Percentiles rank a stretch among this genome's conserved stretches.
Conservation (phyloP, 2,888 invertebrate genomes). For the Amphipoea lucens region DNA sequence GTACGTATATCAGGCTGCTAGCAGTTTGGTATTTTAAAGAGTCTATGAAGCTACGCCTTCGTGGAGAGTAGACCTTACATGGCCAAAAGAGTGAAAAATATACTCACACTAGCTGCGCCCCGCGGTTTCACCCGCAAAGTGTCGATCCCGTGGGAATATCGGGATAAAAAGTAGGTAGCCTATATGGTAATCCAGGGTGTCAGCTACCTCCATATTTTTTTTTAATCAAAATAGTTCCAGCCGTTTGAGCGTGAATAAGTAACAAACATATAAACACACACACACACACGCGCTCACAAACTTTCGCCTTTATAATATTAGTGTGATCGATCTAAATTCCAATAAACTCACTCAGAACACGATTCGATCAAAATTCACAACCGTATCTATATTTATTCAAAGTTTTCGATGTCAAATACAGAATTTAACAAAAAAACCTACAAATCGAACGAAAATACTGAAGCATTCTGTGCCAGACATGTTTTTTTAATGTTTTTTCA, state of each 20-base stretch:
- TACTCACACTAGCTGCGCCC: too few relatives aligned
- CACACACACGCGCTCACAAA: too few relatives aligned
- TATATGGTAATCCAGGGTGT: too few relatives aligned
- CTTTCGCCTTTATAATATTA: too few relatives aligned
- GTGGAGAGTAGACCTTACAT: neutral
- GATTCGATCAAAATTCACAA: neutral
- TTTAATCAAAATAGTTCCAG: too few relatives aligned
- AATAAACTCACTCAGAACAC: neutral
- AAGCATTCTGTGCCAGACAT: neutral
- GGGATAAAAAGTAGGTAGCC: too few relatives aligned
- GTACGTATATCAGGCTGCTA: too few relatives aligned
- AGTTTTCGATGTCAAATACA: slow-evolving; percentile 8
- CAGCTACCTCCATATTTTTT: too few relatives aligned
- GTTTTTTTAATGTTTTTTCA: neutral
- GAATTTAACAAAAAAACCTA: neutral
- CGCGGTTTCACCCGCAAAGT: too few relatives aligned
- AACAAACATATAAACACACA: too few relatives aligned
- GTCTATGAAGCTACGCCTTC: neutral
- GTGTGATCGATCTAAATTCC: neutral
- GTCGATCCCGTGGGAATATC: too few relatives aligned
- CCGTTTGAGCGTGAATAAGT: too few relatives aligned
- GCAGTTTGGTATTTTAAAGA: neutral
- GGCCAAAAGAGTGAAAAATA: neutral
- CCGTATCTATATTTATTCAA: neutral
- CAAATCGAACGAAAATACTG: neutral